These are phyloP conservation scores for Apteryx owenii DNA, from an alignment of 2,113 vertebrate genomes.

Conservation along the genomic window DNA sequence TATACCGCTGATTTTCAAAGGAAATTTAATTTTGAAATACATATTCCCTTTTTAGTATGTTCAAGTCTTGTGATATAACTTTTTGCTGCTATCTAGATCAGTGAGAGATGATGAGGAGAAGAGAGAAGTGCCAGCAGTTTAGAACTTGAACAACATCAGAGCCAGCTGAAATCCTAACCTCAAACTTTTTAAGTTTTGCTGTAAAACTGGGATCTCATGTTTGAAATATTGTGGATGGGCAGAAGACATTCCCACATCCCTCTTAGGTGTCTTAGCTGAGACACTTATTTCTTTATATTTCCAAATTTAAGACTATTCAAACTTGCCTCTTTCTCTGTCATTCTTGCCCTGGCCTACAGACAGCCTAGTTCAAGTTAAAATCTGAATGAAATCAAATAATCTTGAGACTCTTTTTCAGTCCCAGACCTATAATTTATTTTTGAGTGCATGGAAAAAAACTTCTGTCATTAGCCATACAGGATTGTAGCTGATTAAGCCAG, in stretches of 20 bases:
- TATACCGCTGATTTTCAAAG: background rate
- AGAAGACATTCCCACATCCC: background rate
- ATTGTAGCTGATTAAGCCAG: slow-evolving; percentile 11
- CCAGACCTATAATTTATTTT: background rate
- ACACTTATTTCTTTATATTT: background rate
- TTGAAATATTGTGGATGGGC: background rate
- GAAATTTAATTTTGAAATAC: background rate
- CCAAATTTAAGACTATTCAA: background rate
- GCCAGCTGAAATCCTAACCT: background rate
- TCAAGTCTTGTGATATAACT: background rate
- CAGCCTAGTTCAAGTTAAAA: background rate
- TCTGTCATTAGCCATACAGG: background rate
- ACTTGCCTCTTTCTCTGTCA: background rate
- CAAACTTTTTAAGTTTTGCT: background rate
- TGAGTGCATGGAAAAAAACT: background rate
- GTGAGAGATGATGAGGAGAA: background rate
- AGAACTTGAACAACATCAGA: background rate
- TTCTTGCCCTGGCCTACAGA: background rate
- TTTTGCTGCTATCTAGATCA: background rate
- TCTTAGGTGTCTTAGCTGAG: background rate
- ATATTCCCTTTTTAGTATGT: background rate
- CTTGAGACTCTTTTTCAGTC: background rate
- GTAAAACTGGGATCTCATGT: background rate
- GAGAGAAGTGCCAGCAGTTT: background rate
- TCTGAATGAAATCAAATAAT: background rate